Evolutionary conservation across 1,140 invertebrate genomes (phyloP).

Genomic region (Drosophila nasuta): DNA sequence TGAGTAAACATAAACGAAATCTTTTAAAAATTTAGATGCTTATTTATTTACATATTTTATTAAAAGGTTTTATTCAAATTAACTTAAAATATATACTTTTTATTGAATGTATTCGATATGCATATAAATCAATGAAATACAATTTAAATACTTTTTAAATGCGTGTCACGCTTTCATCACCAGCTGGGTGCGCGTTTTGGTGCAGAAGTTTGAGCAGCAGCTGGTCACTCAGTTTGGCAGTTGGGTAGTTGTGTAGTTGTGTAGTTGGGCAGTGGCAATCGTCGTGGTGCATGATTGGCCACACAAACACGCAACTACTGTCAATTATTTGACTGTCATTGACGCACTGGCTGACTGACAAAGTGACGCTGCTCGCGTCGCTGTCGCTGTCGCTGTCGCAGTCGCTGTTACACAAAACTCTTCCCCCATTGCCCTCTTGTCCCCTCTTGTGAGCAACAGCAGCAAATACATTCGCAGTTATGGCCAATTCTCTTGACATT

Average conservation of each 20-base stretch:
- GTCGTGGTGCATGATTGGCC: slow-evolving; percentile 79
- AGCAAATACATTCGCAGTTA: slow-evolving; percentile 43
- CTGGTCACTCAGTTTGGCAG: slow-evolving; percentile 16
- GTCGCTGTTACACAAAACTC: neutral
- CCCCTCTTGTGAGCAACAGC: neutral
- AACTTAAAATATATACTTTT: neutral
- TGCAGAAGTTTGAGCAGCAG: slow-evolving; percentile 5
- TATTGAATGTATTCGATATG: no score
- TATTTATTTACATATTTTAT: no score
- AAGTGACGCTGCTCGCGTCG: slow-evolving; percentile 45
- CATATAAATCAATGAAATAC: neutral
- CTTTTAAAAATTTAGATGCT: no score
- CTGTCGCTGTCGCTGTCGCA: neutral
- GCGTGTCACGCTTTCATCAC: slow-evolving; percentile 34
- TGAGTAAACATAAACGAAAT: no score
- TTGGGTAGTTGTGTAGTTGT: slow-evolving; percentile 7
- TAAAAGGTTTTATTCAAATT: neutral
- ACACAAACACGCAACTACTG: slow-evolving; percentile 84
- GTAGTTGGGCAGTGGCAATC: slow-evolving; percentile 44
- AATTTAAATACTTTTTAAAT: neutral
- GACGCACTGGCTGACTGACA: slow-evolving; percentile 73
- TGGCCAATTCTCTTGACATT: slow-evolving; percentile 79
- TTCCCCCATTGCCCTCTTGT: neutral
- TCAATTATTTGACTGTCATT: slow-evolving; percentile 83
- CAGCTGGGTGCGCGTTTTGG: neutral